These are phyloP conservation scores for Spheniscus humboldti DNA, from an alignment of 2,797 vertebrate species.

Conservation along the genomic window DNA sequence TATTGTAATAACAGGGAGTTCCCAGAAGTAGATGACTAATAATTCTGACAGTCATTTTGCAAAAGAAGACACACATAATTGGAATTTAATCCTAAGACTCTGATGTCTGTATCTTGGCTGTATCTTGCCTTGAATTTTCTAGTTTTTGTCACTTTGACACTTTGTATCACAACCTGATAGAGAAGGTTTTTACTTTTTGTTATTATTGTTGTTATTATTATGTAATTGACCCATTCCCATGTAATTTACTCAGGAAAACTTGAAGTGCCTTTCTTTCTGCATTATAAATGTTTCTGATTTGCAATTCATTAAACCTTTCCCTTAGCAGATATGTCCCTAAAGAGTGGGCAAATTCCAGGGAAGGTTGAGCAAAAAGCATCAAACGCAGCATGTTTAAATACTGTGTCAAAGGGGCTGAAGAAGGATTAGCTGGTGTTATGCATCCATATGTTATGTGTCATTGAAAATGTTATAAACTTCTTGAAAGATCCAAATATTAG, in stretches of 20 bases:
- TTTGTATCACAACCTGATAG: neutral
- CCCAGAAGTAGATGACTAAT: neutral
- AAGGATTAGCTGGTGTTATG: neutral
- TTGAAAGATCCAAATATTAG: neutral
- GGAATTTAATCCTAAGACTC: neutral
- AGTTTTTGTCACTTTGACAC: neutral
- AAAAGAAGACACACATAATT: neutral
- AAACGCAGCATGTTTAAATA: neutral
- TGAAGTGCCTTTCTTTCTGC: neutral
- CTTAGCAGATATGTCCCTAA: neutral
- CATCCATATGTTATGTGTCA: neutral
- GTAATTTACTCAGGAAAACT: slow-evolving; percentile 15
- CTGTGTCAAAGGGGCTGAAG: neutral
- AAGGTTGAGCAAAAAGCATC: neutral
- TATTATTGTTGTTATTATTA: neutral
- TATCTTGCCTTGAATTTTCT: neutral
- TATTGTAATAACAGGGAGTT: neutral
- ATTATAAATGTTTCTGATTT: slow-evolving; percentile 14
- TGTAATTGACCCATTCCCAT: slow-evolving; percentile 26
- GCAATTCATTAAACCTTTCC: slow-evolving; percentile 13
- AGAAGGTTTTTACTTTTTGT: neutral
- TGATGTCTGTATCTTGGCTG: neutral
- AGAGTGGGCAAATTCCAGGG: neutral
- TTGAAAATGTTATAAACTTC: neutral
- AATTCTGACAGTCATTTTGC: neutral